These are phyloP conservation scores for Dasyurus viverrinus DNA, from an alignment of 2,113 vertebrate genomes.

Conservation along the genomic window DNA sequence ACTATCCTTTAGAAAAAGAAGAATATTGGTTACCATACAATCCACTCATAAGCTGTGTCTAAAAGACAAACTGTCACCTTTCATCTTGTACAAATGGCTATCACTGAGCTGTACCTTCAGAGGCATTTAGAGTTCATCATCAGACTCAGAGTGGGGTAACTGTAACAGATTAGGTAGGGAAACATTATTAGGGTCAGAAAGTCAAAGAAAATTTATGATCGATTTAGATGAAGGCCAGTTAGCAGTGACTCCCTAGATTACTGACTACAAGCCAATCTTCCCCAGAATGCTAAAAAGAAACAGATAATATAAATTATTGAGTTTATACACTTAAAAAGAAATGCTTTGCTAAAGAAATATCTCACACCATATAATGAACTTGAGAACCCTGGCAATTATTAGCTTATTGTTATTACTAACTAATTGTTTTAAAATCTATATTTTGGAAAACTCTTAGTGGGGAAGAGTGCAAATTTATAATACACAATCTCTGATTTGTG, in stretches of 20 bases:
- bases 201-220: not conserved
- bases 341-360: not conserved
- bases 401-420: not conserved
- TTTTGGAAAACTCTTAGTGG: not conserved
- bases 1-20: not conserved
- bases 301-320: constrained; percentile 13
- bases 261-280: not conserved
- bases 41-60: not conserved
- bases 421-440: not conserved
- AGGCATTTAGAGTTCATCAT: not conserved
- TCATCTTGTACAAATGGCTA: not conserved
- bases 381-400: not conserved
- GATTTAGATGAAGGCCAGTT: not conserved
- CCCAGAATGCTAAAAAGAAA: not conserved
- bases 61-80: not conserved
- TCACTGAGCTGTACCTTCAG: not conserved
- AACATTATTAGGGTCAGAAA: not conserved
- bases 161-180: not conserved
- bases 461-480: not conserved
- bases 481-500: not conserved
- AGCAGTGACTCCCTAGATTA: constrained; percentile 17
- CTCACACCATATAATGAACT: not conserved
- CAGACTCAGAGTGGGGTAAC: not conserved
- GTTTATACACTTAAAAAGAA: not conserved
- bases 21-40: not conserved